Evolutionary conservation across 2,113 vertebrate species (phyloP).

Genomic region (Carassius gibelio): DNA sequence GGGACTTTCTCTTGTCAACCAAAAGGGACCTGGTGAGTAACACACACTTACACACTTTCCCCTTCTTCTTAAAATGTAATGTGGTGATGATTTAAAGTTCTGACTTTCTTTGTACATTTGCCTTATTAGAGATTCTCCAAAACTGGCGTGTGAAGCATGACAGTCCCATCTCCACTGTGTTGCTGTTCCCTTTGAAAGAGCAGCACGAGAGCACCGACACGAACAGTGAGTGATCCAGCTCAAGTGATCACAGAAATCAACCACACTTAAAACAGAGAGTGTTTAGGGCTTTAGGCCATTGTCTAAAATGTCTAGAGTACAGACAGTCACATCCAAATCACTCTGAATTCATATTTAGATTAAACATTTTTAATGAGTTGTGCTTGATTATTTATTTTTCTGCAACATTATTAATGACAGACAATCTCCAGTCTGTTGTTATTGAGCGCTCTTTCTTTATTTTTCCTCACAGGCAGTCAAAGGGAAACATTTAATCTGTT

Average conservation of each 20-base stretch:
- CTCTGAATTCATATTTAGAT: neutral
- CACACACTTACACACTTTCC: slow-evolving; percentile 7
- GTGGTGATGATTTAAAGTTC: neutral
- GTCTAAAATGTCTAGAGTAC: neutral
- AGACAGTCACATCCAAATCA: neutral
- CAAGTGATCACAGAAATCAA: neutral
- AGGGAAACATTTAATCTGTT: slow-evolving; percentile 76
- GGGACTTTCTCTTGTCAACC: slow-evolving; percentile 82
- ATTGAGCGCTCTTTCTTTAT: neutral
- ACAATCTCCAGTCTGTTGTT: neutral
- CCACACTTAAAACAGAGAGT: neutral
- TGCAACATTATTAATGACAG: neutral
- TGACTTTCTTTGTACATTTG: slow-evolving; percentile 8
- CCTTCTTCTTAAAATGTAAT: neutral
- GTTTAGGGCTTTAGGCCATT: neutral
- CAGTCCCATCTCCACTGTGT: slow-evolving; percentile 85
- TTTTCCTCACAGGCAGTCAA: slow-evolving; percentile 22
- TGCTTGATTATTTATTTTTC: neutral
- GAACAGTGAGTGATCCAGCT: slow-evolving; percentile 54
- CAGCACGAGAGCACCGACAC: neutral
- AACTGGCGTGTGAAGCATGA: slow-evolving; percentile 88
- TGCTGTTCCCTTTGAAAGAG: slow-evolving; percentile 76
- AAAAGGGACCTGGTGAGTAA: slow-evolving; percentile 75
- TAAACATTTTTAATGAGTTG: neutral
- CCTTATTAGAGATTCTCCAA: slow-evolving; percentile 77